Evolutionary conservation across 2,797 vertebrate species (phyloP), one percentile per base, ranked within the genome.

Genomic region (Pelodytes ibericus): DNA sequence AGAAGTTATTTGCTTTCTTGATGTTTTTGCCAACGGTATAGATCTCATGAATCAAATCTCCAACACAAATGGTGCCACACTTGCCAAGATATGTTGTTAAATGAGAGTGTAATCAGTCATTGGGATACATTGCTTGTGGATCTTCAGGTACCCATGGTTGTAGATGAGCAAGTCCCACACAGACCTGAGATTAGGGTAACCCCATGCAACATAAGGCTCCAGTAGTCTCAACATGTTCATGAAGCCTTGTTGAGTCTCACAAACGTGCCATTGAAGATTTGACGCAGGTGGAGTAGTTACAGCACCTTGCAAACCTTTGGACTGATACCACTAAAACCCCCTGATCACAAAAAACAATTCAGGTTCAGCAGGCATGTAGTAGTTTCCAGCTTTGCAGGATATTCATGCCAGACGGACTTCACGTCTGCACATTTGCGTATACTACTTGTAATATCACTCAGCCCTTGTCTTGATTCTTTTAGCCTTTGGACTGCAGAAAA

Each of bases 11-110:
- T 86, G 95, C 96, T 0, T 90, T 87, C 88, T 99, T 99, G 93
- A 99, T 98, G 91, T 95, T 96, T 91, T 96, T 99, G 79, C 96
- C 97, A 86, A 97, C 96, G 18, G 96, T 99, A 85, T 92, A 98
- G 81, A 99, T 96, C 90, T 98, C 96, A 79, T 99, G 96, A 85
- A 99, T 96, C 85, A 99, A 91, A 83, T 99, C 96, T 83, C 99
- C 98, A 82, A 97, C 91, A 75, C 96, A 99, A 86, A 99, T 95
- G 83, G 99, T 94, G 81, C 96, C 95, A 6, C 87, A 89, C 80
- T 94, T 94, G 63, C 94, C 97, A n/a, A n/a, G n/a, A n/a, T n/a
- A n/a, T n/a, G n/a, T n/a, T n/a, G n/a, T n/a, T n/a, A n/a, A 73
- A 99, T 94, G 80, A 99, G 86, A 44, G 87, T 74, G 22, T 99